Percentiles rank a stretch among this genome's conserved stretches.
phyloP scores from a whole-genome alignment of 2,888 invertebrate genomes.

The Tiliacea citrago region DNA sequence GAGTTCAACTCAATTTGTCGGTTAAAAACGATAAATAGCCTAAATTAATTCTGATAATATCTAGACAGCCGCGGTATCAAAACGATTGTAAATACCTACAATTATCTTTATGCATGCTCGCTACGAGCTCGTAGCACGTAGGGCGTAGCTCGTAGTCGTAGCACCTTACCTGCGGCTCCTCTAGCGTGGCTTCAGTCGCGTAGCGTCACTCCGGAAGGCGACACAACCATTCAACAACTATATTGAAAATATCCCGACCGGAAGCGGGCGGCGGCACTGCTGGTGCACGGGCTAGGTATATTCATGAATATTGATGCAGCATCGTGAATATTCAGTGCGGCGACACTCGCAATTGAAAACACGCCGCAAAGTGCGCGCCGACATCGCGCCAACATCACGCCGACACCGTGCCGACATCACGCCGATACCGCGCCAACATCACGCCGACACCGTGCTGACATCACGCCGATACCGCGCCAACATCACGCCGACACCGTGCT shows the following conservation, averaged over 20 bases:
- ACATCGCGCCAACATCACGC: slow-evolving; percentile 17
- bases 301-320: slow-evolving; percentile 85
- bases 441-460: slow-evolving; percentile 1
- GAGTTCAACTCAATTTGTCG: background rate
- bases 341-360: slow-evolving; percentile 84
- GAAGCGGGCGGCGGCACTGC: slow-evolving; percentile 25
- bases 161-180: background rate
- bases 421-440: background rate
- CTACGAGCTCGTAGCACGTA: slow-evolving; percentile 15
- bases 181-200: slow-evolving; percentile 7
- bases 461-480: slow-evolving; percentile 40
- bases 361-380: slow-evolving; percentile 73
- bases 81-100: background rate
- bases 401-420: background rate
- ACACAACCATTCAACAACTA: slow-evolving; percentile 49
- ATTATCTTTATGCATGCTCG: background rate
- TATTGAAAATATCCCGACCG: slow-evolving; percentile 54
- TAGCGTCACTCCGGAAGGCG: background rate
- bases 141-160: background rate
- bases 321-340: slow-evolving; percentile 83
- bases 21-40: background rate
- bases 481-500: background rate
- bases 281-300: slow-evolving; percentile 62
- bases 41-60: background rate
- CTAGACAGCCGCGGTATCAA: background rate